Evolutionary conservation across 2,888 invertebrate genomes (phyloP), one percentile per base, ranked within the genome.

Genomic region (Dendrolimus pini): DNA sequence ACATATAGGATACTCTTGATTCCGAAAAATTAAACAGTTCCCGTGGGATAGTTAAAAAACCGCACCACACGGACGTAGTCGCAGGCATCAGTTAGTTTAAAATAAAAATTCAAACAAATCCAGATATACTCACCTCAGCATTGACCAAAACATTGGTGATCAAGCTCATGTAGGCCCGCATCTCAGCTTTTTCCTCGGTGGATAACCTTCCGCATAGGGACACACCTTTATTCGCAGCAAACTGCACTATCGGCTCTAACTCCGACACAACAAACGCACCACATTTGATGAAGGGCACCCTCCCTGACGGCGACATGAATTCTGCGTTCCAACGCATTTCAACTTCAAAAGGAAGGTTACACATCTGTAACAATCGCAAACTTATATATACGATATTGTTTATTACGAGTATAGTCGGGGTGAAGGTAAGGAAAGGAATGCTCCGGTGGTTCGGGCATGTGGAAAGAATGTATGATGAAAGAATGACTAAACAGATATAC

Each of bases 251-350:
- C 0, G 96, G 96, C 74, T 98, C 97, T 73, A 98, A 92, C 78
- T 98, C 99, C 0, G 98, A 94, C 1, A 97, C 93, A 1, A 98
- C 93, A 74, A 97, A 97, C 0, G 95, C 94, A 0, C 98, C 98
- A 66, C 96, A 96, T 75, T 96, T 95, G 59, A 99, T 94, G 74
- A 99, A 97, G 0, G 99, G 99, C 0, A 99, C 94, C 68, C 95
- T 94, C 0, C 97, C 97, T 7, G 97, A 96, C 0, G 99, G 99
- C 0, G 99, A 98, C 97, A 99, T 99, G 77, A 96, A 96, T 76
- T 99, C 98, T 0, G 99, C 98, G 89, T 99, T 99, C 71, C 95
- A 93, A 63, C 95, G 92, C 70, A 95, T 94, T 66, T 96, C 96
- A 7, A 97, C 93, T 69, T 93, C 92, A 79, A 95, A 98, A 0